Conservation (phyloP, 2,797 vertebrate species). For the Poecilia velifera region DNA sequence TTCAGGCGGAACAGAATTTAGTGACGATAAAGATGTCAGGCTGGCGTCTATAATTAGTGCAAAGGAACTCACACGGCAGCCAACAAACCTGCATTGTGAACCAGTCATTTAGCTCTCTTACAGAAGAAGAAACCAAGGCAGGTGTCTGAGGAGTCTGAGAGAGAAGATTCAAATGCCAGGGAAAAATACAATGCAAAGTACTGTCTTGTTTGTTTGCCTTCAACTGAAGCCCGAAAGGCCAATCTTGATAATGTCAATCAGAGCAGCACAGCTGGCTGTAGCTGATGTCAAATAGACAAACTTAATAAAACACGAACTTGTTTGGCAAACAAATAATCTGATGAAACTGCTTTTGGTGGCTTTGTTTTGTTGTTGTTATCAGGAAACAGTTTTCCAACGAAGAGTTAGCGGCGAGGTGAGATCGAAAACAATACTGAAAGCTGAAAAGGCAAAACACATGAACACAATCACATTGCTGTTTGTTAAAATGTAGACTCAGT, state of each 20-base stretch:
- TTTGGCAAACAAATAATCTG: neutral
- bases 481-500: neutral
- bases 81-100: conserved; percentile 69
- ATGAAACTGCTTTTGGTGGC: neutral
- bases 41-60: conserved; percentile 57
- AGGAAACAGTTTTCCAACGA: neutral
- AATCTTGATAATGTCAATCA: conserved; percentile 2
- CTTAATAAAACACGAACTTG: neutral
- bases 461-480: neutral
- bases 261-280: neutral
- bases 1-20: conserved; percentile 39
- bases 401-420: neutral
- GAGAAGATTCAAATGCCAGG: conserved; percentile 36
- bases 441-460: neutral
- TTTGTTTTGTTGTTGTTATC: neutral
- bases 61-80: conserved; percentile 54
- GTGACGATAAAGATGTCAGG: conserved; percentile 60
- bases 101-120: conserved; percentile 67
- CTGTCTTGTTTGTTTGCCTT: conserved; percentile 14
- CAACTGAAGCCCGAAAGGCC: conserved; percentile 23
- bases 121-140: conserved; percentile 18
- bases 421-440: neutral
- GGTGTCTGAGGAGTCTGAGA: neutral
- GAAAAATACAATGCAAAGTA: conserved; percentile 30
- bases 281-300: neutral